phyloP scores from a whole-genome alignment of 2,888 invertebrate species.

The Candidula unifasciata region DNA sequence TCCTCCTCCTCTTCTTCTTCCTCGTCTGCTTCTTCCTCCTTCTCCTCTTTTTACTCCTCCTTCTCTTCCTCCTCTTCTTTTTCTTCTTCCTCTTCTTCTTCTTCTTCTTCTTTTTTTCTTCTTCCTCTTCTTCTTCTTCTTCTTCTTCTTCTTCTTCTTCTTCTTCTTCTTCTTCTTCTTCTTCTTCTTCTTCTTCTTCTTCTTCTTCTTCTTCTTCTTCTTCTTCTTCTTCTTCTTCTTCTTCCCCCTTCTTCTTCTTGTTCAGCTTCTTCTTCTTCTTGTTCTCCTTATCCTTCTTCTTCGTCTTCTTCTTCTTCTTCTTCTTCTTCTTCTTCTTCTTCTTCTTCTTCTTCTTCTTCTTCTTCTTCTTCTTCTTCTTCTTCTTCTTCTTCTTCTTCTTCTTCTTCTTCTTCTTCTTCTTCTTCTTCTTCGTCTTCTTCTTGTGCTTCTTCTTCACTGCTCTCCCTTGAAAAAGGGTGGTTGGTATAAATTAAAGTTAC shows the following conservation, averaged over 20 bases:
- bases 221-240: constrained; percentile 11
- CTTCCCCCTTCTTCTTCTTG: constrained; percentile 37
- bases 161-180: constrained; percentile 1
- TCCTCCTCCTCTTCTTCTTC: no score
- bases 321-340: not conserved
- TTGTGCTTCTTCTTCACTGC: no score
- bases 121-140: not conserved
- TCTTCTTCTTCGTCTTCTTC: no score
- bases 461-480: no score
- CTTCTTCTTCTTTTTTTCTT: not conserved
- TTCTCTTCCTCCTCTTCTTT: not conserved
- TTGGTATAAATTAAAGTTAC: no score
- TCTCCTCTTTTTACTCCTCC: no score
- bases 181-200: not conserved
- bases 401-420: no score
- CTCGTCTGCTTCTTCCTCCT: no score
- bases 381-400: no score
- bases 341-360: not conserved
- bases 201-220: constrained; percentile 1
- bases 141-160: constrained; percentile 1
- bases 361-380: not conserved
- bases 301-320: no score
- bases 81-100: constrained; percentile 11
- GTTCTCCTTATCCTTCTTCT: no score
- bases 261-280: no score